phyloP scores from a whole-genome alignment of 2,797 vertebrate species.

The Triplophysa yarkandensis region DNA sequence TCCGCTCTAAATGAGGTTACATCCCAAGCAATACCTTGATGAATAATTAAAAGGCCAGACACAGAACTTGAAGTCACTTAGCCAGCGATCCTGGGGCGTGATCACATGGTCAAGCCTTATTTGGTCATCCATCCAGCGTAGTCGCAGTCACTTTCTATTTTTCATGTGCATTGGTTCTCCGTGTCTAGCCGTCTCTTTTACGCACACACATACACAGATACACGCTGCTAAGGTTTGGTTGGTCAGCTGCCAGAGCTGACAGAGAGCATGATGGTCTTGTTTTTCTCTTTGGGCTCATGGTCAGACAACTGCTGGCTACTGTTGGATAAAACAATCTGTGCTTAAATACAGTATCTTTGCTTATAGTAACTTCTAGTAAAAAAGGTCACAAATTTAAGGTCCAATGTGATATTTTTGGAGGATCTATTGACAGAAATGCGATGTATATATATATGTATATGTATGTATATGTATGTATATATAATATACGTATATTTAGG shows the following conservation, averaged over 20 bases:
- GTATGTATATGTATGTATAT: too few species aligned
- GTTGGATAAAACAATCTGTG: constrained; percentile 42
- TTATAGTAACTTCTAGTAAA: too few species aligned
- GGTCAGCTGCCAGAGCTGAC: constrained; percentile 68
- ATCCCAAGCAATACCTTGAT: constrained; percentile 71
- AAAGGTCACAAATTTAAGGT: too few species aligned
- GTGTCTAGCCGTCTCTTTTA: constrained; percentile 46
- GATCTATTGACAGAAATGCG: too few species aligned
- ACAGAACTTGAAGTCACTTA: constrained; percentile 69
- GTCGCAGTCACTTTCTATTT: constrained; percentile 53
- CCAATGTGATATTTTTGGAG: too few species aligned
- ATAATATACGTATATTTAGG: too few species aligned
- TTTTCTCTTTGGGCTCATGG: constrained; percentile 63
- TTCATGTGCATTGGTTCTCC: constrained; percentile 5
- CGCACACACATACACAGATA: constrained; percentile 38
- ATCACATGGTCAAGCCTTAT: constrained; percentile 69
- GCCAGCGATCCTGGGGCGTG: constrained; percentile 66
- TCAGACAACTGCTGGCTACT: constrained; percentile 60
- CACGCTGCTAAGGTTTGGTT: constrained; percentile 42
- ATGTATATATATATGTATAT: too few species aligned
- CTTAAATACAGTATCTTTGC: constrained; percentile 37
- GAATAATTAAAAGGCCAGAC: constrained; percentile 78
- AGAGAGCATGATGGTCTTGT: constrained; percentile 64
- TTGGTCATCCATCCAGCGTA: constrained; percentile 71
- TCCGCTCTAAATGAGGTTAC: constrained; percentile 74